Conservation (phyloP, 2,113 vertebrate species). For the Heterochromis multidens region DNA sequence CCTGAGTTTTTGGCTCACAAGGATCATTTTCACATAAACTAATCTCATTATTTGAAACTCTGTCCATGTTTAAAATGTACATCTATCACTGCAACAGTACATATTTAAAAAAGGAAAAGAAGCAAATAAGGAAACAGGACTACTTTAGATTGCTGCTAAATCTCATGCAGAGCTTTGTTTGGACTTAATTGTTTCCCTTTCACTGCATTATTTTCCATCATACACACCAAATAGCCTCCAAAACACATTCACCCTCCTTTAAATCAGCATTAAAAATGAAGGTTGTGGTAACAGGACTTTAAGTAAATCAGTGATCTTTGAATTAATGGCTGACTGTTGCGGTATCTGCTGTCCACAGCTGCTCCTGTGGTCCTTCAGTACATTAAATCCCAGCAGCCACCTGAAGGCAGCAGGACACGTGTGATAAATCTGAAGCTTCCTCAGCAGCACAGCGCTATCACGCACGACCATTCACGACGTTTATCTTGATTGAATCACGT, state of each 20-base stretch:
- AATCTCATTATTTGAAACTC: too few relatives aligned
- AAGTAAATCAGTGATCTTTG: background rate
- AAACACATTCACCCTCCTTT: background rate
- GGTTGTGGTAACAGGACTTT: background rate
- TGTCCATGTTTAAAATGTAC: too few relatives aligned
- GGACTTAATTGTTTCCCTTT: background rate
- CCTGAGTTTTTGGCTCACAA: too few relatives aligned
- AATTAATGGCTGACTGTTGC: background rate
- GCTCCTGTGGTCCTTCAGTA: background rate
- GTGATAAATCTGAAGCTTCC: slow-evolving; percentile 36
- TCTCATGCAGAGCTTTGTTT: background rate
- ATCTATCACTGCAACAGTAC: too few relatives aligned
- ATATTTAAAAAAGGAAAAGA: too few relatives aligned
- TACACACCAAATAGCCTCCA: background rate
- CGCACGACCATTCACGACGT: background rate
- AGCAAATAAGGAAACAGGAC: too few relatives aligned
- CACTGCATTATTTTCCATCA: background rate
- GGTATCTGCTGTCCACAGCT: slow-evolving; percentile 8
- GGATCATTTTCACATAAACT: too few relatives aligned
- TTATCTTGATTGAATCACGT: slow-evolving; percentile 51
- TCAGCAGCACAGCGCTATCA: background rate
- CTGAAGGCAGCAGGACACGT: background rate
- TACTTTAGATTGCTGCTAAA: too few relatives aligned
- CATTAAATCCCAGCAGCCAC: slow-evolving; percentile 29
- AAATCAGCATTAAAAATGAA: background rate